Evolutionary conservation across 1,140 invertebrate genomes (phyloP), one percentile per base, ranked within the genome.

Genomic region (Papilio glaucus): DNA sequence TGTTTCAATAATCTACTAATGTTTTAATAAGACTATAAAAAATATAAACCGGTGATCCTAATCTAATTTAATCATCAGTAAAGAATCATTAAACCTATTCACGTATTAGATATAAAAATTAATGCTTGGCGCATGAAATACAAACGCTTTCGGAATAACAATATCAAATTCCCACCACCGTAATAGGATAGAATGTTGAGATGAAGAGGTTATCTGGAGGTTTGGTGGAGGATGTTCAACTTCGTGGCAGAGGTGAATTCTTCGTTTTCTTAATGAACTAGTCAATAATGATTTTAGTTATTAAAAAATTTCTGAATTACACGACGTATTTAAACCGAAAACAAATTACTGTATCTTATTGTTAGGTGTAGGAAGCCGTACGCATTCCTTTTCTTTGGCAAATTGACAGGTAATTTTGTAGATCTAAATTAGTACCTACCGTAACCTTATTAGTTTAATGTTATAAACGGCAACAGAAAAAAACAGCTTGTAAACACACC

Each of bases 141-240:
- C 21, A 49, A 8, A 49, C 45, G 18, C 45, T 18, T 1, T 49
- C 21, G 4, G 45, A 49, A 49, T 49, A 49, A 49, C 15, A 49
- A 49, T 49, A 49, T 9, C 21, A 49, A 10, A 21, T 18, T 49
- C 7, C 21, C 8, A 49, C 6, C 45, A 4, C 45, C 9, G 18
- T 49, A 49, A 49, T 49, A 18, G 45, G 18, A 49, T 21, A 49
- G 45, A 8, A n/a, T n/a, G n/a, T n/a, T n/a, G 7, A 21, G 21
- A 49, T 49, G 45, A 49, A 49, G 21, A 49, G 45, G 45, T 49
- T 49, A 49, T 49, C 45, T 49, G 5, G 21, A 49, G 15, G 15
- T 49, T 45, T 49, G 21, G 8, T 49, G 21, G 45, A 49, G 12
- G 45, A 49, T 18, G 10, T 49, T 9, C 13, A 10, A 8, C 45